Conservation (phyloP, 2,113 vertebrate genomes). For the Noctilio leporinus region DNA sequence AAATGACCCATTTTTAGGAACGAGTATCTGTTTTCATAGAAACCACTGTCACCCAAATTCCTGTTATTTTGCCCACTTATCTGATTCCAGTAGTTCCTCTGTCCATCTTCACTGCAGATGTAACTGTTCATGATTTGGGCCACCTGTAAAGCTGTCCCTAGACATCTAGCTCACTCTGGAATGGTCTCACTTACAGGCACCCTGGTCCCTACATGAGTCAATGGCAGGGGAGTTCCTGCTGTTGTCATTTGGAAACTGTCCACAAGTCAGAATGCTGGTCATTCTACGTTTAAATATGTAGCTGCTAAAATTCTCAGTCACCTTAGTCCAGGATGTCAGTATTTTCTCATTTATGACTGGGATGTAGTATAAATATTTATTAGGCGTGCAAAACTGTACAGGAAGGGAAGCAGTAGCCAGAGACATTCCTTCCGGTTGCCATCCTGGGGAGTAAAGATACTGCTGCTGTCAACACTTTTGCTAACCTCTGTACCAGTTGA, state of each 20-base stretch:
- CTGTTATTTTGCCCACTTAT: not conserved
- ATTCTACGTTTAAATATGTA: not conserved
- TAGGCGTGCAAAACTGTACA: not conserved
- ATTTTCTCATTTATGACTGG: not conserved
- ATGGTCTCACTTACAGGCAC: not conserved
- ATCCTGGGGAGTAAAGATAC: not conserved
- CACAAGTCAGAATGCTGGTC: not conserved
- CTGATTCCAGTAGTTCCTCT: not conserved
- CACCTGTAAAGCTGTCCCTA: rapidly evolving
- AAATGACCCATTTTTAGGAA: not conserved
- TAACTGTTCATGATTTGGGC: not conserved
- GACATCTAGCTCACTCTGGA: not conserved
- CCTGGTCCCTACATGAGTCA: not conserved
- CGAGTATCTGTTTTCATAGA: not conserved
- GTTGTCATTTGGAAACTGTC: not conserved
- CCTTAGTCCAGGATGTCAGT: not conserved
- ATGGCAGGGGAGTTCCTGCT: not conserved
- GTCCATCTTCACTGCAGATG: not conserved
- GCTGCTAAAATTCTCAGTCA: not conserved
- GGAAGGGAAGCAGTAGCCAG: not conserved
- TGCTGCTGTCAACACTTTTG: not conserved
- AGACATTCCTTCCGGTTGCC: not conserved
- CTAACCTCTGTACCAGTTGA: not conserved
- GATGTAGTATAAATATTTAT: not conserved
- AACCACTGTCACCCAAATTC: not conserved